phyloP scores from a whole-genome alignment of 2,113 vertebrate genomes.

The Heloderma charlesbogerti region DNA sequence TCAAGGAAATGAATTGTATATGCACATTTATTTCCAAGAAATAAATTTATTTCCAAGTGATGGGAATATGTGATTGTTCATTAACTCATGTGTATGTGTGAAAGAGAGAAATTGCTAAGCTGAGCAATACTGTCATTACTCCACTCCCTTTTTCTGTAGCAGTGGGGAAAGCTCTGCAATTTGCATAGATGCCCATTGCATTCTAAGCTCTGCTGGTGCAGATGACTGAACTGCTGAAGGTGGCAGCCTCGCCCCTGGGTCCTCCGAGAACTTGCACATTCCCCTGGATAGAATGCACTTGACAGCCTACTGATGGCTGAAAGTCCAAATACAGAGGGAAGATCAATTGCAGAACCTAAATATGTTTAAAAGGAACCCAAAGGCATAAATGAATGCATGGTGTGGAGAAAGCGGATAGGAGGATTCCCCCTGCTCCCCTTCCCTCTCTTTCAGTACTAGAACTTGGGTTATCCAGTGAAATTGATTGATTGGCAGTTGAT shows the following conservation, averaged over 20 bases:
- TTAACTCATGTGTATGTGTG: background rate
- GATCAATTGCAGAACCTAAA: background rate
- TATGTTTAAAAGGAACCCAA: background rate
- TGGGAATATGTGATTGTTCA: background rate
- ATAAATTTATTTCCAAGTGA: too few relatives aligned
- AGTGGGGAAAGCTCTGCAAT: background rate
- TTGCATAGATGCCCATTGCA: background rate
- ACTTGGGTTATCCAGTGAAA: background rate
- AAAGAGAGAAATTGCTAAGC: background rate
- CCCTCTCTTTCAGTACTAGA: background rate
- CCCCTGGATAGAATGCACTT: background rate
- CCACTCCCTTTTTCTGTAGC: background rate
- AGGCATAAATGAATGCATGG: background rate
- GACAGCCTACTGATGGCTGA: too few relatives aligned
- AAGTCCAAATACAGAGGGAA: background rate
- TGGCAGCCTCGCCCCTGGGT: background rate
- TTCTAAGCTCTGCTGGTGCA: background rate
- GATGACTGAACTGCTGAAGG: background rate
- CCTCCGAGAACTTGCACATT: background rate
- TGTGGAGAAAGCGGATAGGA: background rate
- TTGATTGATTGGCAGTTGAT: background rate
- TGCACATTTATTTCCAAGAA: background rate
- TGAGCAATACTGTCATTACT: background rate
- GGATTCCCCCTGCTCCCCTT: too few relatives aligned
- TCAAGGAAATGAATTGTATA: too few relatives aligned